A percentile compares a stretch with the other conserved stretches of the same genome.
Conservation (phyloP, 2,113 vertebrate species). For the Phrynocephalus versicolor region DNA sequence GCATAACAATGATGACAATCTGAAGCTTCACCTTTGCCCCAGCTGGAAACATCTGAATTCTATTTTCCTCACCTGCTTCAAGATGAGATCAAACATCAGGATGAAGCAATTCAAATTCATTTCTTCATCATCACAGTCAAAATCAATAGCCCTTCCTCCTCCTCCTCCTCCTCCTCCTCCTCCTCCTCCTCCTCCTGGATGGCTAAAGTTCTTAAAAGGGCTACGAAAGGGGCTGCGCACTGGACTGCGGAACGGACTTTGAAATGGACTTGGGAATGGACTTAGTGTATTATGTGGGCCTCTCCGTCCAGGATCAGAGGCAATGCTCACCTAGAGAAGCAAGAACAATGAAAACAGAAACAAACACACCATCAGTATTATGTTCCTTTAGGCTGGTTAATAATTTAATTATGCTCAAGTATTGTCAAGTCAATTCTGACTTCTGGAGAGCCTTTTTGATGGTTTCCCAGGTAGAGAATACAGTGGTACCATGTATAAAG, state of each 20-base stretch:
- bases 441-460: too few species aligned
- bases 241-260: conserved; percentile 94
- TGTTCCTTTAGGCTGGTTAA: background rate
- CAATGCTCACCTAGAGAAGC: conserved; percentile 87
- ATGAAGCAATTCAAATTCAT: conserved; percentile 99
- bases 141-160: conserved; percentile 87
- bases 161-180: too few species aligned
- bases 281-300: conserved; percentile 91
- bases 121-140: conserved; percentile 96
- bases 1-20: background rate
- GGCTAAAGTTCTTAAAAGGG: conserved; percentile 93
- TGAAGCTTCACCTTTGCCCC: background rate
- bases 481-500: too few species aligned
- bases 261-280: conserved; percentile 96
- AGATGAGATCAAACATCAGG: conserved; percentile 98
- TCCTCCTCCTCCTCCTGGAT: conserved; percentile 66
- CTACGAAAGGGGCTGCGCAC: conserved; percentile 87
- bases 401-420: background rate
- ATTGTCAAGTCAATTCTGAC: too few species aligned
- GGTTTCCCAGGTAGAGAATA: too few species aligned
- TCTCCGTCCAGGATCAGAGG: conserved; percentile 92
- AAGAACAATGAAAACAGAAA: background rate
- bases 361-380: background rate
- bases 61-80: conserved; percentile 89
- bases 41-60: background rate